These are phyloP conservation scores for Xestia rhomboidea DNA, from an alignment of 2,888 invertebrate genomes.

Conservation along the genomic window DNA sequence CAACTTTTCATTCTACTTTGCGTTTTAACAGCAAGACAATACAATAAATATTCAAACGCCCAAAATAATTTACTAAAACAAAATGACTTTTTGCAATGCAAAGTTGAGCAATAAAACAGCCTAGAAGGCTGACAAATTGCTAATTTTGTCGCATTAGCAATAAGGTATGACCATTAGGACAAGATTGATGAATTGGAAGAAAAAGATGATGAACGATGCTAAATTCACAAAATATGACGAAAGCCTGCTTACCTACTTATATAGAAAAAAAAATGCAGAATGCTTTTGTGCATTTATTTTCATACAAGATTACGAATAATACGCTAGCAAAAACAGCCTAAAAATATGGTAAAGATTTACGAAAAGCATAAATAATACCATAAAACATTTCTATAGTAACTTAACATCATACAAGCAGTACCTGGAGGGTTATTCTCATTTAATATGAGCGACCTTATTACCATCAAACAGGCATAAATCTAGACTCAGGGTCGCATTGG, in stretches of 20 bases:
- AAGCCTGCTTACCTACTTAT: conserved; percentile 26
- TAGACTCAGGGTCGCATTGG: background rate
- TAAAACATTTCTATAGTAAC: background rate
- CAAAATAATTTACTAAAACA: conserved; percentile 24
- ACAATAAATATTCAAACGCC: conserved; percentile 34
- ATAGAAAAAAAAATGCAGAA: too few relatives aligned
- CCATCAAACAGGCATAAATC: background rate
- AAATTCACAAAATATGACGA: conserved; percentile 42
- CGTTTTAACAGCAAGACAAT: conserved; percentile 12
- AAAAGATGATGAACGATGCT: conserved; percentile 53
- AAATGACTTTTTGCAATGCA: conserved; percentile 49
- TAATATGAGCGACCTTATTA: background rate
- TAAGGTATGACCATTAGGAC: conserved; percentile 45
- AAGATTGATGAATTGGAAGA: conserved; percentile 59
- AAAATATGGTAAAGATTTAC: background rate
- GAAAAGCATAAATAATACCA: background rate
- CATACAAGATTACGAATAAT: background rate
- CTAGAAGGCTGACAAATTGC: conserved; percentile 35
- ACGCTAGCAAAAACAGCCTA: background rate
- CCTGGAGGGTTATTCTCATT: background rate
- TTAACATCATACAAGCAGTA: background rate
- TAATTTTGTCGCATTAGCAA: conserved; percentile 59
- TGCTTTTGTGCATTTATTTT: conserved; percentile 4
- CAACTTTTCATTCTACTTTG: background rate
- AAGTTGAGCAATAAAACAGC: conserved; percentile 54